Evolutionary conservation across 2,113 vertebrate species (phyloP).

Genomic region (Bujurquina vittata): DNA sequence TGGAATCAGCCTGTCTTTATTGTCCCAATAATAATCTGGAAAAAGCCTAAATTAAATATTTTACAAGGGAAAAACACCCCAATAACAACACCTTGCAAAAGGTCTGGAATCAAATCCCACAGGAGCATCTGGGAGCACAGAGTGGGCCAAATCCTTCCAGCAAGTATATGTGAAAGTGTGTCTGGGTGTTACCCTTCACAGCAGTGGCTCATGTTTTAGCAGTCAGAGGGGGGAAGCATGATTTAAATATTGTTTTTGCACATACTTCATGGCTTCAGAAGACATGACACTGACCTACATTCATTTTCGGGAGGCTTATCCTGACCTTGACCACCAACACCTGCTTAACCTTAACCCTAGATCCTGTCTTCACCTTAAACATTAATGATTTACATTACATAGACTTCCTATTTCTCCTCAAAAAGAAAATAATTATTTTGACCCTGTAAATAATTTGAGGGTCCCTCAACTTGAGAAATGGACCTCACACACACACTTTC

Average conservation of each 20-base stretch:
- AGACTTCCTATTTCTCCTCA: too few species aligned
- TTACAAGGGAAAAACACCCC: conserved; percentile 37
- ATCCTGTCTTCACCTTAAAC: neutral
- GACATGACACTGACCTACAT: neutral
- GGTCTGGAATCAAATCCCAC: conserved; percentile 43
- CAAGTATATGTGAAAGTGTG: neutral
- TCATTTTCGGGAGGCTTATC: neutral
- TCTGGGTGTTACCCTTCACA: conserved; percentile 15
- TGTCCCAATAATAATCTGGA: conserved; percentile 35
- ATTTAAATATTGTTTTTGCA: conserved; percentile 61
- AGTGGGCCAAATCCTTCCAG: conserved; percentile 30
- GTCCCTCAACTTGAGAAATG: neutral
- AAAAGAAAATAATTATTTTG: neutral
- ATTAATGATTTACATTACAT: neutral
- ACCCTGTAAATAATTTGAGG: neutral
- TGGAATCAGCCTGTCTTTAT: conserved; percentile 25
- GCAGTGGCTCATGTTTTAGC: conserved; percentile 46
- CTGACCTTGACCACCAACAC: neutral
- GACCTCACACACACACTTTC: neutral
- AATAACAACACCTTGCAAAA: conserved; percentile 55
- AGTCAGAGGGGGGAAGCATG: conserved; percentile 46
- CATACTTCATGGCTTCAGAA: neutral
- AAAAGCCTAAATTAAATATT: conserved; percentile 45
- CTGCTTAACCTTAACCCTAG: neutral
- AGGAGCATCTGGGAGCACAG: conserved; percentile 19